Evolutionary conservation across 92 coral and sea anemone genomes (phyloP), one percentile per base, ranked within the genome.

Genomic region (Parazoanthus swiftii): DNA sequence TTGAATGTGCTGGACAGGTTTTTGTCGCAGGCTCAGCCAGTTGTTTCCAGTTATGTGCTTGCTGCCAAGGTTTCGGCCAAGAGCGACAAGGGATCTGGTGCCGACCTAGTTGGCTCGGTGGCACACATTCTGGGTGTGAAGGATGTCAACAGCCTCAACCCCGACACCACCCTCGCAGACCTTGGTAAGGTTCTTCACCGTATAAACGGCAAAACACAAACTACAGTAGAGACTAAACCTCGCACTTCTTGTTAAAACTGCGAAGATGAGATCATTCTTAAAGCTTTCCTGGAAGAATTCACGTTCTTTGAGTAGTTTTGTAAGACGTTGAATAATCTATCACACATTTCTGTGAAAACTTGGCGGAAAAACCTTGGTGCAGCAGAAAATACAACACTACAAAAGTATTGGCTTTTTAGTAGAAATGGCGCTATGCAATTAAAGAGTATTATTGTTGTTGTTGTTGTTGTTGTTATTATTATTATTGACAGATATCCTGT

Each of bases 1-100:
- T 82, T 94, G 85, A 76, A 81, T 44, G 97, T 94, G 81, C 90
- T 94, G 91, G 95, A 94, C 92, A 89, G 93, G 48, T 92, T 94
- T 77, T 85, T 92, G 86, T 92, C 93, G 90, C 97, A 94, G 91
- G 90, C 93, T 43, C 92, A 94, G 78, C 97, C 95, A 76, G 97
- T 94, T 15, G 87, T 94, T 90, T 94, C 97, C 21, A 92, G 95
- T 78, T 94, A 90, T 51, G 93, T 94, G 35, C 86, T 92, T 81
- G 97, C 97, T 58, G 91, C 93, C 71, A 94, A 94, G 80, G 89
- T 82, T 15, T 81, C 93, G 36, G 59, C 82, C 82, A 92, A 92
- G 76, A 72, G 90, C 20, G 94, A 89, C 67, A 92, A 91, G 88
- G 86, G 89, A 75, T 94, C 97, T 78, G 97, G 92, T 44, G 91